A percentile compares a stretch with the other conserved stretches of the same genome.
Evolutionary conservation across 92 coral and sea anemone genomes (phyloP).

Genomic region (Umimayanthus kanabou): DNA sequence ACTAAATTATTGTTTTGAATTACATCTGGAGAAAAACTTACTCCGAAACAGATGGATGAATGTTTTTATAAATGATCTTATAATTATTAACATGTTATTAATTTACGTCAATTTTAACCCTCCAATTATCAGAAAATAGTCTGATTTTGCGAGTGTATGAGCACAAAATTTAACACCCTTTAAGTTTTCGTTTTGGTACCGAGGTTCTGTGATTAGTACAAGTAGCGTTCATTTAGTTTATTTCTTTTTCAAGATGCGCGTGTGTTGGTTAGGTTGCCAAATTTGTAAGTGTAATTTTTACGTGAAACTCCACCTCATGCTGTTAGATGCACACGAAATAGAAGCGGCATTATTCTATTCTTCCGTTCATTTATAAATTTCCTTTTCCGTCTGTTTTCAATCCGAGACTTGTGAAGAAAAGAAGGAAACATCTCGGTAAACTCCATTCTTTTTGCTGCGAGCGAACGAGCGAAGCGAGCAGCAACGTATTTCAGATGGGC

Average conservation of each 20-base stretch:
- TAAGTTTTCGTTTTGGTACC: not conserved
- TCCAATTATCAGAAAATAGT: not conserved
- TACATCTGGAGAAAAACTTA: not conserved
- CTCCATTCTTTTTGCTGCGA: too few species aligned
- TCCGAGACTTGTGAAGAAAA: not conserved
- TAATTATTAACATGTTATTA: not conserved
- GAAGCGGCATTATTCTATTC: too few species aligned
- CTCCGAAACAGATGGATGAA: not conserved
- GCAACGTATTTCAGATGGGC: too few species aligned
- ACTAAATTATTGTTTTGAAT: not conserved
- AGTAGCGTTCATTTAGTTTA: not conserved
- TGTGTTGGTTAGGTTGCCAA: not conserved
- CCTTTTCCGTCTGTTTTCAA: not conserved
- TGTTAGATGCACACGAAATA: not conserved
- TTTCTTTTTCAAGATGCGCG: not conserved
- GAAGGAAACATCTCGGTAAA: too few species aligned
- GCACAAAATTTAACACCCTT: not conserved
- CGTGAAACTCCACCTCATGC: not conserved
- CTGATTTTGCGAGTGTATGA: not conserved
- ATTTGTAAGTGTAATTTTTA: not conserved
- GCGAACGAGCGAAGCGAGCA: too few species aligned
- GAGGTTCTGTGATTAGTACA: not conserved
- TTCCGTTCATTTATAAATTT: too few species aligned
- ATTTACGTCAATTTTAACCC: constrained; percentile 1
- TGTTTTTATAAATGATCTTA: not conserved